Evolutionary conservation across 2,113 vertebrate genomes (phyloP), one percentile per base, ranked within the genome.

Genomic region (Oophaga pumilio): DNA sequence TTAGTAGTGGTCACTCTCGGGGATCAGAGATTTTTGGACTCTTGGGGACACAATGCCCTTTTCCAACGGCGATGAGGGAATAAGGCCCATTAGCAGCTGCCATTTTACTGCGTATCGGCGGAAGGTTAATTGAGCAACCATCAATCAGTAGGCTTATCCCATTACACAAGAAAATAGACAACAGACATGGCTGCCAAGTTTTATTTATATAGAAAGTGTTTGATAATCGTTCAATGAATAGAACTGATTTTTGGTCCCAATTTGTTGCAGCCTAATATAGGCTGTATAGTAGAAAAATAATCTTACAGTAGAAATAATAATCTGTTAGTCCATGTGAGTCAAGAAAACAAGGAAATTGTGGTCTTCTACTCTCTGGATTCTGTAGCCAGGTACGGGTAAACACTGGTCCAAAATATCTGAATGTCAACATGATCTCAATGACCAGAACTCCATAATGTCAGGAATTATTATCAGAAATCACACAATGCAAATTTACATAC

Each of bases 231-330:
- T 81, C 78, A 60, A 60, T 80, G 18, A 62, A 62, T 17, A 62
- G 33, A 64, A 81, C 78, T 81, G 26, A 62, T 43, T 43, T 33
- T 62, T 57, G 78, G 24, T 60, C 57, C 22, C 56, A 62, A 7
- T 43, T 62, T 80, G 26, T 11, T 28, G 11, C 33, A 60, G 49
- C 78, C 57, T 62, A 22, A 81, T 81, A 80, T 60, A 81, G 57
- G 78, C 17, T 81, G 18, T 80, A 60, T 56, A 60, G 33, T 81
- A 81, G 24, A 43, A 80, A 80, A 62, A 4, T 28, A 10, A 62
- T 43, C 78, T 28, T 80, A 60, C 53, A 60, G 33, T 81, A 81
- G 24, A 43, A 80, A 80, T 43, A 4, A 81, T 20, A 62, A 62
- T 62, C 17, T 33, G 28, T 80, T 22, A 62, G 78, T 9, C 62